Conservation (phyloP, 2,797 vertebrate genomes). For the Sorex maritimensis region DNA sequence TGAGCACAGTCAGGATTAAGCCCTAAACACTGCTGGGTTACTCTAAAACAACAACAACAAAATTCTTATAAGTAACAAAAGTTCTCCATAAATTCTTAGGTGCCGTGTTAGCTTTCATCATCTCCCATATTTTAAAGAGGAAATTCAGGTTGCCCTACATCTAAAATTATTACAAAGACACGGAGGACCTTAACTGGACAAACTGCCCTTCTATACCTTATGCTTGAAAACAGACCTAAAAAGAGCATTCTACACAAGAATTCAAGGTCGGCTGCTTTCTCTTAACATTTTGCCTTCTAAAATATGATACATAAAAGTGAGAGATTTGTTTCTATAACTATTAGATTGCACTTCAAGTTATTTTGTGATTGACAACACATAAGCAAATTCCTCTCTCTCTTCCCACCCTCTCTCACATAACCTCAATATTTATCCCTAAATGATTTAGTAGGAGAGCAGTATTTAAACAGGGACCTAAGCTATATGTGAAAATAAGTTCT, state of each 20-base stretch:
- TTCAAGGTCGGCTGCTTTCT: background rate
- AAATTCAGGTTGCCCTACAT: conserved; percentile 52
- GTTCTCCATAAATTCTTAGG: conserved; percentile 38
- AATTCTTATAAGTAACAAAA: background rate
- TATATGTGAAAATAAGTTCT: conserved; percentile 61
- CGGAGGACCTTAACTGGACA: conserved; percentile 19
- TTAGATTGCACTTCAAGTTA: conserved; percentile 23
- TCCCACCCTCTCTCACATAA: too few species aligned
- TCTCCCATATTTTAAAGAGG: background rate
- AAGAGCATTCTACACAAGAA: background rate
- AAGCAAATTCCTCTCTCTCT: background rate
- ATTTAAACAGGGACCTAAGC: background rate
- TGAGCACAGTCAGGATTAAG: too few species aligned
- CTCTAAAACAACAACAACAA: too few species aligned
- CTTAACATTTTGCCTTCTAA: background rate
- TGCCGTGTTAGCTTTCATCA: conserved; percentile 32
- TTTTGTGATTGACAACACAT: conserved; percentile 24
- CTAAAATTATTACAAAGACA: conserved; percentile 44
- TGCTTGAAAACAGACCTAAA: background rate
- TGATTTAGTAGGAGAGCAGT: conserved; percentile 50
- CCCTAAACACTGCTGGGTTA: too few species aligned
- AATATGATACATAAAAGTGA: background rate
- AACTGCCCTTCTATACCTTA: background rate
- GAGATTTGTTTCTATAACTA: background rate
- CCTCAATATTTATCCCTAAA: background rate